These are phyloP conservation scores for Chelmon rostratus DNA, from an alignment of 2,797 vertebrate species.

Conservation along the genomic window DNA sequence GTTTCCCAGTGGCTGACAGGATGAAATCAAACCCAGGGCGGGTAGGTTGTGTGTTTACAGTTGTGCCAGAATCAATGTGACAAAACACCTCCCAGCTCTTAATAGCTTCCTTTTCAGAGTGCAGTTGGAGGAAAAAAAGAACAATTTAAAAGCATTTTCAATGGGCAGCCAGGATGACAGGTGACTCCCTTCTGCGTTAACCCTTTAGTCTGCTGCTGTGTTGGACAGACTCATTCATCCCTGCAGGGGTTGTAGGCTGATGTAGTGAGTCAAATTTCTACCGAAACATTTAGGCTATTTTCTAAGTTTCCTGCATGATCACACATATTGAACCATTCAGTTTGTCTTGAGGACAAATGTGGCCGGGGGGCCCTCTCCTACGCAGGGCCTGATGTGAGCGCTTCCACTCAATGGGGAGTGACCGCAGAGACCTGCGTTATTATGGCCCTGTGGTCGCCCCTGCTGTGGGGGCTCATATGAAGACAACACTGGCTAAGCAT, in stretches of 20 bases:
- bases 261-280: neutral
- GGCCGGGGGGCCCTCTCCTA: neutral
- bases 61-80: constrained; percentile 52
- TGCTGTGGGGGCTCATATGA: neutral
- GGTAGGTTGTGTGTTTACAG: constrained; percentile 42
- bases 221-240: neutral
- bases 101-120: constrained; percentile 52
- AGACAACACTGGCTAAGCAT: neutral
- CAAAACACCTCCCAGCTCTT: constrained; percentile 10
- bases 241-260: neutral
- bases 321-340: neutral
- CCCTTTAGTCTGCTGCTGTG: neutral
- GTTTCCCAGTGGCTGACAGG: constrained; percentile 43
- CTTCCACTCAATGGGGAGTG: neutral
- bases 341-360: neutral
- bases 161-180: constrained; percentile 33
- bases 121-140: constrained; percentile 16
- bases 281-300: neutral
- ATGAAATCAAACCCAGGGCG: constrained; percentile 64
- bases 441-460: neutral
- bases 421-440: constrained; percentile 4
- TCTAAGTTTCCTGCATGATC: neutral
- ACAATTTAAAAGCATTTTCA: constrained; percentile 40
- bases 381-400: neutral
- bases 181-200: constrained; percentile 14